Evolutionary conservation across 2,113 vertebrate genomes (phyloP), one percentile per base, ranked within the genome.

Genomic region (Ophthalmolycus amberensis): DNA sequence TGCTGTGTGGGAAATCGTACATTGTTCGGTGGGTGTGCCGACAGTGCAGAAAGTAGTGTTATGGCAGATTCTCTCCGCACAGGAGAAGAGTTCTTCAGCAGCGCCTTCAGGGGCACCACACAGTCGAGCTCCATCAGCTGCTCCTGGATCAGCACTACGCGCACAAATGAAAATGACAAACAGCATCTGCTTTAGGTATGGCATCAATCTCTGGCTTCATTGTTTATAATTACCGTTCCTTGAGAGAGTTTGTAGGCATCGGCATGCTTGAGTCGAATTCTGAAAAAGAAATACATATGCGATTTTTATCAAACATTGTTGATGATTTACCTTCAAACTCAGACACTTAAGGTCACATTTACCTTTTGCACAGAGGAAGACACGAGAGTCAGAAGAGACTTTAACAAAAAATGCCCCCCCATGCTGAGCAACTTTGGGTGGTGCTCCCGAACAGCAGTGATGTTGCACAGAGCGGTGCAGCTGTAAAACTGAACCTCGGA

Each of bases 401-500:
- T 90, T 2, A 96, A 85, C 56, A 96, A 88, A 76, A 94, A 94
- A 50, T 87, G 76, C 29, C 92, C 93, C 52, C 91, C 87, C 0
- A 90, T 71, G 83, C 86, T 84, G 40, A 97, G 90, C 92, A 96
- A 73, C 29, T 84, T 93, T 64, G 87, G 66, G 0, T 95, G 95
- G 72, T 96, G 90, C 71, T 92, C 90, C 29, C 79, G 38, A 0
- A 83, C 72, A 22, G 91, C 90, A 71, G 96, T 93, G 59, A 97
- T n/a, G 0, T 96, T 96, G 79, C 94, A 94, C 37, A 96, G 86
- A 67, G 96, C 94, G 52, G 92, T 89, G 89, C 96, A 96, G 88
- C 96, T 96, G 87, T 95, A 95, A 79, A 95, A 96, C 94, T 96
- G 93, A 34, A 96, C 92, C 89, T 96, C 92, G 75, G 95, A 89